These are phyloP conservation scores for Grus americana DNA, from an alignment of 2,113 vertebrate genomes.

Conservation along the genomic window DNA sequence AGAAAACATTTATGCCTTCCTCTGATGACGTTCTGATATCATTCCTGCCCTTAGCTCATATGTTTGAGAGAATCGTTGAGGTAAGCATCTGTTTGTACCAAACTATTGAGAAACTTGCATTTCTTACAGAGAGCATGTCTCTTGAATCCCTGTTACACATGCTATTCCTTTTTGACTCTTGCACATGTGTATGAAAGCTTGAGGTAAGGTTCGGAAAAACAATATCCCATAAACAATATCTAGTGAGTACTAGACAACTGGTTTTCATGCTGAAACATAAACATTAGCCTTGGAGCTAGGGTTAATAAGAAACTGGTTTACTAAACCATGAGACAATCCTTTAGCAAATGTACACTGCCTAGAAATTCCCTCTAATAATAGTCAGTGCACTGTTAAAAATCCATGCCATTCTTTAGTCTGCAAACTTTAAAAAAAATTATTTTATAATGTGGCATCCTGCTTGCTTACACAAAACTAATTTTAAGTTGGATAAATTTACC, in stretches of 20 bases:
- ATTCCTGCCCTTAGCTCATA: constrained; percentile 96
- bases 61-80: constrained; percentile 97
- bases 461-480: neutral
- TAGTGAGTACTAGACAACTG: neutral
- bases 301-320: neutral
- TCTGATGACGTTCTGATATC: constrained; percentile 88
- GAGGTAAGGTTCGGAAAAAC: constrained; percentile 68
- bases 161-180: constrained; percentile 80
- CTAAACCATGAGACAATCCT: neutral
- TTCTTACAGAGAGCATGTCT: constrained; percentile 64
- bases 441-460: neutral
- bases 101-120: constrained; percentile 21
- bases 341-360: neutral
- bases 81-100: constrained; percentile 68
- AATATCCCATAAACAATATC: neutral
- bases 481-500: neutral
- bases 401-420: neutral
- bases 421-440: neutral
- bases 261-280: neutral
- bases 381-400: neutral
- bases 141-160: constrained; percentile 60
- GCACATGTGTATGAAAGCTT: constrained; percentile 80
- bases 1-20: constrained; percentile 72
- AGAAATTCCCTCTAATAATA: neutral
- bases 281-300: neutral